Evolutionary conservation across 2,113 vertebrate species (phyloP).

Genomic region (Cairina moschata): DNA sequence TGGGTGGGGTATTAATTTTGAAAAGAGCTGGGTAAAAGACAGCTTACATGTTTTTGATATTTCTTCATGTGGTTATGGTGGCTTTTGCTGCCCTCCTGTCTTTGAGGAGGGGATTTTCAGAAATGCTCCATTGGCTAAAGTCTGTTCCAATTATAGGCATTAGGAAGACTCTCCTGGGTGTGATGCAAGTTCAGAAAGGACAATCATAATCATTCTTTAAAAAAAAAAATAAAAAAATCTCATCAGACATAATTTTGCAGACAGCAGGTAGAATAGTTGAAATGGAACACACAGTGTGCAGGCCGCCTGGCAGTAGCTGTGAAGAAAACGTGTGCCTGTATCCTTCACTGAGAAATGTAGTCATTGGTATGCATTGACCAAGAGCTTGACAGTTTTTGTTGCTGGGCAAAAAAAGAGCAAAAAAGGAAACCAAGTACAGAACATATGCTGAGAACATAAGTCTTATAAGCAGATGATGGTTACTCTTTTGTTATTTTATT

Average conservation of each 20-base stretch:
- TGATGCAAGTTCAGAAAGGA: background rate
- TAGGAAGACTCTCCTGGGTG: background rate
- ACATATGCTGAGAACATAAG: background rate
- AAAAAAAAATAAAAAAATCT: background rate
- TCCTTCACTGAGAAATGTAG: background rate
- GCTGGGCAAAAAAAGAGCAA: background rate
- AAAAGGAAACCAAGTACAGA: background rate
- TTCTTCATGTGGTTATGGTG: conserved; percentile 3
- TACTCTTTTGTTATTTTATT: background rate
- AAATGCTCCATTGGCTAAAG: background rate
- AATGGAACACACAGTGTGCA: background rate
- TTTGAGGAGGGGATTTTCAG: background rate
- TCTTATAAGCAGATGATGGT: background rate
- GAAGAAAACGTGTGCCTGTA: background rate
- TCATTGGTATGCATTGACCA: background rate
- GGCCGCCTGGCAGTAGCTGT: background rate
- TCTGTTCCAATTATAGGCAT: background rate
- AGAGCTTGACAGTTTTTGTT: background rate
- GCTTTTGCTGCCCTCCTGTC: background rate
- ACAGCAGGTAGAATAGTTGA: background rate
- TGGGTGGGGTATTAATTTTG: background rate
- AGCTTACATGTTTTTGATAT: background rate
- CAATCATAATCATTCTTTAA: background rate
- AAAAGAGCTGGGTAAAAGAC: background rate
- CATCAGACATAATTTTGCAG: background rate